Base-by-base conservation (phyloP, 2,888 invertebrate species). In the Ornithoptera alexandrae region DNA sequence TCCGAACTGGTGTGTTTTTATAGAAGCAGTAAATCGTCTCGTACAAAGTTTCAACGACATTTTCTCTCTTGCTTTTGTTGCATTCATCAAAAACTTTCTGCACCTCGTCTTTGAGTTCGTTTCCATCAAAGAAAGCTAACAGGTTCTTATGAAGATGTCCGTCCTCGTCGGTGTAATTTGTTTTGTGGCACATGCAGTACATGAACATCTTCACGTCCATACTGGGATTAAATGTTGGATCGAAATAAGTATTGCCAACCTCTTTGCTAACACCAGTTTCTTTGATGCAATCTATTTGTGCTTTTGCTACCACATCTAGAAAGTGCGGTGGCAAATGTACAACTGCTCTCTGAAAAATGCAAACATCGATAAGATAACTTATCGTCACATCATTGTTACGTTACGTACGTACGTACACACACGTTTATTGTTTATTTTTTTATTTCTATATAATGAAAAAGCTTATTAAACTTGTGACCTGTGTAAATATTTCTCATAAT, bases 11-110 rank as follows among this genome's bases (percentile, higher is more conserved):
- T 3, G 70, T 67, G n/a, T 70, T 70, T n/a, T 62, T 59, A 39
- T 70, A 70, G 59, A 70, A 70, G 59, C 70, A 70, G 24, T 59
- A 18, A 1, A 66, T 63, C 17, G 63, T 63, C 53, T 70, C 22
- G 10, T 24, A 3, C 63, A 70, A 39, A 3, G 63, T 70, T 12
- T 70, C 70, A 22, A 63, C 17, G 53, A 59, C 62, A 53, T 66
- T 63, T n/a, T 57, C 36, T 24, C 67, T 59, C 36, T 70, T 62
- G 24, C 39, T 62, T 22, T 70, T 70, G 59, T 70, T 70, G 39
- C 70, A 70, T 8, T n/a, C 36, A 2, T 66, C 62, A 1, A 70
- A 18, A 12, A 67, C 67, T 53, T 64, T 70, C 17, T 63, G 59
- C 2, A 67, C 64, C 0, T 2, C 67, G 17, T 70, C 63, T 56